phyloP scores from a whole-genome alignment of 2,797 vertebrate genomes.

The Glossophaga mutica region DNA sequence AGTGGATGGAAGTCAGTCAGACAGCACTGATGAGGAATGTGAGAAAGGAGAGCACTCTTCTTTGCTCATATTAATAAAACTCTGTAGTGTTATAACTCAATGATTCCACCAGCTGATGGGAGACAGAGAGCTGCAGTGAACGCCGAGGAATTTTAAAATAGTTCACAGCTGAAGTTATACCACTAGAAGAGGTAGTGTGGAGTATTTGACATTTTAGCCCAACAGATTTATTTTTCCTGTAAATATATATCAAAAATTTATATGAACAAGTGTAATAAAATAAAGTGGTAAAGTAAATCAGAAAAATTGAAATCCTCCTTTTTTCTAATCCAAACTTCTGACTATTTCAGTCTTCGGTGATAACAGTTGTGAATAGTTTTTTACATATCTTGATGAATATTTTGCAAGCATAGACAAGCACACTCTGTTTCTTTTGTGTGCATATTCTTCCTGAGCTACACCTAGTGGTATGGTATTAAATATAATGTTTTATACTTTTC shows the following conservation, averaged over 20 bases:
- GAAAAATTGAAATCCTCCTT: neutral
- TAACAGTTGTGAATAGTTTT: neutral
- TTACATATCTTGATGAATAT: neutral
- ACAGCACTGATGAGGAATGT: conserved; percentile 16
- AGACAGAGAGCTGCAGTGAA: neutral
- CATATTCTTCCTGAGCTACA: neutral
- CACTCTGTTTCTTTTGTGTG: neutral
- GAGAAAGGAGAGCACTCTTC: neutral
- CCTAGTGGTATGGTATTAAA: neutral
- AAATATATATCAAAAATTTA: neutral
- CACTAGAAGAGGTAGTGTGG: neutral
- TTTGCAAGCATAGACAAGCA: neutral
- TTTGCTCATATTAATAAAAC: conserved; percentile 35
- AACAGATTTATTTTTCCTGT: neutral
- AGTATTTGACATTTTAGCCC: neutral
- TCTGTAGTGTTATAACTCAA: conserved; percentile 3
- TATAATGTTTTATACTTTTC: neutral
- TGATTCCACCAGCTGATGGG: neutral
- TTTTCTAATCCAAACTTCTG: neutral
- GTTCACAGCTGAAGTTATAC: neutral
- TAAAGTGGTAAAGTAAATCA: neutral
- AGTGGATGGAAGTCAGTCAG: conserved; percentile 38
- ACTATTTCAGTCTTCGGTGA: neutral
- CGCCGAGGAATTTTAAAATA: conserved; percentile 21
- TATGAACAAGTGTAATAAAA: neutral